Conservation (phyloP, 2,113 vertebrate genomes). For the Dipodomys ordii region DNA sequence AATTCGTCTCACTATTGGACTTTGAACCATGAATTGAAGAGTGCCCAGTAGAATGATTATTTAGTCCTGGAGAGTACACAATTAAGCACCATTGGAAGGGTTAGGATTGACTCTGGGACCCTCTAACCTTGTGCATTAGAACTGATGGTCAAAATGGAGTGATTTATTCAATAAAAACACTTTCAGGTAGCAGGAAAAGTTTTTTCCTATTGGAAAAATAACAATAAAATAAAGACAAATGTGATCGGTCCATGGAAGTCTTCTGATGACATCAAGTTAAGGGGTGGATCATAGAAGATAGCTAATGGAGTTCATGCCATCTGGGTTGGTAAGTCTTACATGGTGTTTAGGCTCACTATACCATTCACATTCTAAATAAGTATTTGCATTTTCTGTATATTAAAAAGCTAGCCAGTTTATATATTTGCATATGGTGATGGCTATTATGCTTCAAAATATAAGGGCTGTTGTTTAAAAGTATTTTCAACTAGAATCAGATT, state of each 20-base stretch:
- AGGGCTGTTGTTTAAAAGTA: background rate
- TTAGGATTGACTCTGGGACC: background rate
- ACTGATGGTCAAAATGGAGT: background rate
- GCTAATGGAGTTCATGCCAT: background rate
- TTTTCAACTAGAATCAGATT: slow-evolving; percentile 2
- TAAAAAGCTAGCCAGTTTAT: background rate
- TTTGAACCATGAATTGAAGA: background rate
- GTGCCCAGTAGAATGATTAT: background rate
- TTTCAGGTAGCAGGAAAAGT: background rate
- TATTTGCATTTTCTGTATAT: background rate
- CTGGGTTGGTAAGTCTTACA: background rate
- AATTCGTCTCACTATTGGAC: no score
- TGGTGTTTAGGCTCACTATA: background rate
- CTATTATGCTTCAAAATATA: background rate
- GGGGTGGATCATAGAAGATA: background rate
- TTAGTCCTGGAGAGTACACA: background rate
- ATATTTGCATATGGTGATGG: background rate
- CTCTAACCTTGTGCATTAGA: background rate
- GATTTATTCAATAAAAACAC: background rate
- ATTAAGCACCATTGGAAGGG: background rate
- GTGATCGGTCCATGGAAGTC: background rate
- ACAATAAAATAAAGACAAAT: background rate
- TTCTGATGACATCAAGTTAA: background rate
- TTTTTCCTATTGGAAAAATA: background rate
- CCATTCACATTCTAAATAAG: background rate